Base-by-base conservation (phyloP, 2,888 invertebrate species). In the Andrena camellia region DNA sequence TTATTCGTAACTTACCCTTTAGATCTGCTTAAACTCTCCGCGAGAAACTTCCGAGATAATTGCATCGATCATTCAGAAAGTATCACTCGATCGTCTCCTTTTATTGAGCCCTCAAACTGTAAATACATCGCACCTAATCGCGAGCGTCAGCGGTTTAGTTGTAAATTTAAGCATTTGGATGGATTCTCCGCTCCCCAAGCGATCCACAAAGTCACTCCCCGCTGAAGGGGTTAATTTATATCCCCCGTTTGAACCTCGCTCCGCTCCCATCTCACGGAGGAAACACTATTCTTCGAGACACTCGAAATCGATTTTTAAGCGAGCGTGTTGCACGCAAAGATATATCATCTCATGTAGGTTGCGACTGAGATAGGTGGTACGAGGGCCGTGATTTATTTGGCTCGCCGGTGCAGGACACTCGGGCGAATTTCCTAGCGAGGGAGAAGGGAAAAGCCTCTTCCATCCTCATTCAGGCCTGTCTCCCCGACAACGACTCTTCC, bases 311-410 rank as follows among this genome's bases (percentile, higher is more conserved):
- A 78, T 75, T 83, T 83, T 81, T 81, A 81, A 77, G 64, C 71
- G 67, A 20, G 35, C 35, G 33, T 57, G 57, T 54, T 57, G 26
- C 67, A 59, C 60, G 48, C 66, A 42, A 57, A 64, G 77, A 83
- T 83, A 74, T 64, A 83, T 81, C 81, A 81, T 77, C 60, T 72
- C 57, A 62, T 66, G 52, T 73, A 74, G 83, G 79, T 83, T 73
- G 77, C 76, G 54, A 69, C 54, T 60, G 78, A 72, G 83, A 73
- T 83, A 77, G 87, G 69, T 76, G 83, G 75, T 50, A 68, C 64
- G 64, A 78, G 73, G 73, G 70, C 64, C 77, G 75, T 80, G 83
- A 85, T 86, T 83, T 83, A 86, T 86, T 86, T 86, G 70, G 64
- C 77, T 76, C 66, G 76, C 78, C 69, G 50, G 68, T 13, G 54